These are phyloP conservation scores for Liparis tanakae DNA, from an alignment of 2,797 vertebrate species.

Conservation along the genomic window DNA sequence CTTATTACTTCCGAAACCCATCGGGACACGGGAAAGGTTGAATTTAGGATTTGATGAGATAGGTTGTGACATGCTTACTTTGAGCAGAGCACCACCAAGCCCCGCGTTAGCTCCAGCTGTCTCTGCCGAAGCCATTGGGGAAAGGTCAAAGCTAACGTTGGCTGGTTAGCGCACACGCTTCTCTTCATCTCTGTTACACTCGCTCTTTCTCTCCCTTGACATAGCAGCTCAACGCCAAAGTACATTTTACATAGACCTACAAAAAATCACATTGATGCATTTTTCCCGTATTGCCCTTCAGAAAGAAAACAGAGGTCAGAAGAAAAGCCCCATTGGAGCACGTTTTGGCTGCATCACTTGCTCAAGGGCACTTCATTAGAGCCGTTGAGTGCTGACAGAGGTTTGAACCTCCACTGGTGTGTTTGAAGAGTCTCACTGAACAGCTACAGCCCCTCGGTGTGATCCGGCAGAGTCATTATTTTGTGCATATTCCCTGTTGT, in stretches of 20 bases:
- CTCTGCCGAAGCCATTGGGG: slow-evolving; percentile 43
- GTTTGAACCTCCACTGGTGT: slow-evolving; percentile 43
- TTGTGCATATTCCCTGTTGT: slow-evolving; percentile 42
- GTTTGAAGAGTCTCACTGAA: slow-evolving; percentile 43
- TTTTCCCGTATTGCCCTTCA: neutral
- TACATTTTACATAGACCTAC: neutral
- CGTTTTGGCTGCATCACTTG: slow-evolving; percentile 34
- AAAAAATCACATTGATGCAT: neutral
- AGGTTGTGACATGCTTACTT: slow-evolving; percentile 71
- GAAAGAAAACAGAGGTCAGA: slow-evolving; percentile 11
- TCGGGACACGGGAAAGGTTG: slow-evolving; percentile 60
- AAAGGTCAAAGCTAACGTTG: slow-evolving; percentile 71
- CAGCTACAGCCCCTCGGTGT: slow-evolving; percentile 9
- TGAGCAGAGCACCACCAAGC: slow-evolving; percentile 58
- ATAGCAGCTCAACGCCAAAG: slow-evolving; percentile 5
- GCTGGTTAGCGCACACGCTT: slow-evolving; percentile 44
- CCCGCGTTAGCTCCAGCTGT: slow-evolving; percentile 27
- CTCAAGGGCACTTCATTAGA: slow-evolving; percentile 61
- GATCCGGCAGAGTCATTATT: slow-evolving; percentile 40
- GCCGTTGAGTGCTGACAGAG: slow-evolving; percentile 46
- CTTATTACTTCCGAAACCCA: slow-evolving; percentile 55
- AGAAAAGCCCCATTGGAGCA: slow-evolving; percentile 9
- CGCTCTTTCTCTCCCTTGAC: slow-evolving; percentile 19
- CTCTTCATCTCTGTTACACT: slow-evolving; percentile 38
- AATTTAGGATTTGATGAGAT: slow-evolving; percentile 71